Base-by-base conservation (phyloP, 2,888 invertebrate genomes). In the Mellilla xanthometata region DNA sequence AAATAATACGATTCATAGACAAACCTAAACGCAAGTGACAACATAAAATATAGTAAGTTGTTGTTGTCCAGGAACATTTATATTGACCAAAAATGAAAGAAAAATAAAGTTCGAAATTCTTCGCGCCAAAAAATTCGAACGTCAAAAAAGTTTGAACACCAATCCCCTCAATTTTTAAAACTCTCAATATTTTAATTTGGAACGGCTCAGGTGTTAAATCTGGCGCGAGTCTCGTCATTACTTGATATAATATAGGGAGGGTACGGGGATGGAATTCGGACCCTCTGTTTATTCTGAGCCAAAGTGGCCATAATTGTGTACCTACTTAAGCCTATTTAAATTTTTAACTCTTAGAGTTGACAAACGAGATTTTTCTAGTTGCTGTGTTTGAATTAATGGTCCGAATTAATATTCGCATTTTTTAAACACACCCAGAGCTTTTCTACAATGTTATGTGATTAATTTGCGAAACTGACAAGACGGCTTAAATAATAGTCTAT, bases 171-270 rank as follows among this genome's bases (percentile, higher is more conserved):
- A 39, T 35, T 34, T 33, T 38, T 44, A 27, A 30, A 45, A 47
- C 27, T 34, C 49, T 49, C 35, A 54, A 45, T 54, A 56, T 57
- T 59, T 56, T 57, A 59, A 62, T 61, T 65, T 56, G 35, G 48
- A 60, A 54, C 60, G 74, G 56, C 75, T 73, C 84, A 84, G 83
- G 83, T 84, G 83, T 61, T 59, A 54, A 65, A 62, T 67, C 61
- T 65, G 70, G 70, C 66, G 68, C 68, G 73, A 76, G 65, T 74
- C 71, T 68, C 71, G 75, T 82, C 82, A 81, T 80, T 80, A 76
- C 66, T 70, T 80, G 81, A 79, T 73, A 70, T 24, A 7, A 8
- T 24, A 2, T 79, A 73, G 81, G 77, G 70, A 64, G 65, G 56
- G 60, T 55, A 56, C 39, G 33, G 57, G 41, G 43, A 31, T 46